These are phyloP conservation scores for Hydroisotoma schaefferi DNA, from an alignment of 2,888 invertebrate genomes.

Conservation along the genomic window DNA sequence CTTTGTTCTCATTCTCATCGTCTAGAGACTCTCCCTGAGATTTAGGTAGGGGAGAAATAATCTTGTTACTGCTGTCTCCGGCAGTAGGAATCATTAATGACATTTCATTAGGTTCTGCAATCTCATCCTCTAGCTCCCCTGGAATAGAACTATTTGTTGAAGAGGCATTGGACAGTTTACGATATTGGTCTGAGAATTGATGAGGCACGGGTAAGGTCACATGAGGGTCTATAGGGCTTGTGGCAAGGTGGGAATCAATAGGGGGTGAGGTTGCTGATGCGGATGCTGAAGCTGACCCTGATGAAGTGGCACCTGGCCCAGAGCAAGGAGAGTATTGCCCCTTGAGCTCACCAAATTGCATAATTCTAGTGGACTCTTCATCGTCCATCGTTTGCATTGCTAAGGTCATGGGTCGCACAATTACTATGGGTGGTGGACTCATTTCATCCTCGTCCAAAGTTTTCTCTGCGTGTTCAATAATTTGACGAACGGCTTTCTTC, in stretches of 20 bases:
- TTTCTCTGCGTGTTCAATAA: slow-evolving; percentile 75
- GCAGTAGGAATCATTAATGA: too few relatives aligned
- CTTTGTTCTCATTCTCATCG: slow-evolving; percentile 9
- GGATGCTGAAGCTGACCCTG: slow-evolving; percentile 2
- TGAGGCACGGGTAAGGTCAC: slow-evolving; percentile 65
- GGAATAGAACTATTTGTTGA: slow-evolving; percentile 31
- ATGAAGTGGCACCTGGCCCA: not conserved
- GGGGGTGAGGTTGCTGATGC: not conserved
- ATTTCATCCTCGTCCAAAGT: slow-evolving; percentile 62
- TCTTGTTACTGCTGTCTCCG: not conserved
- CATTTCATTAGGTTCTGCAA: slow-evolving; percentile 17
- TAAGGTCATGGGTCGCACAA: slow-evolving; percentile 46
- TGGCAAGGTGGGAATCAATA: not conserved
- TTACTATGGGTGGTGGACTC: slow-evolving; percentile 34
- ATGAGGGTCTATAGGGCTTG: slow-evolving; percentile 46
- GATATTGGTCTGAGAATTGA: slow-evolving; percentile 63
- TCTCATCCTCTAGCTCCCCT: slow-evolving; percentile 35
- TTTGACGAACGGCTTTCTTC: slow-evolving; percentile 73
- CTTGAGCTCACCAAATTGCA: not conserved
- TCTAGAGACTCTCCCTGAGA: not conserved
- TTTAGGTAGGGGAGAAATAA: not conserved
- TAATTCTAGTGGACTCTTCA: slow-evolving; percentile 6
- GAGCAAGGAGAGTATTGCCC: not conserved
- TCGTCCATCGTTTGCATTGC: slow-evolving; percentile 20
- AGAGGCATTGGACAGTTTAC: slow-evolving; percentile 36